Conservation (phyloP, 1,140 invertebrate genomes). For the Pemphigus obesinymphae region DNA sequence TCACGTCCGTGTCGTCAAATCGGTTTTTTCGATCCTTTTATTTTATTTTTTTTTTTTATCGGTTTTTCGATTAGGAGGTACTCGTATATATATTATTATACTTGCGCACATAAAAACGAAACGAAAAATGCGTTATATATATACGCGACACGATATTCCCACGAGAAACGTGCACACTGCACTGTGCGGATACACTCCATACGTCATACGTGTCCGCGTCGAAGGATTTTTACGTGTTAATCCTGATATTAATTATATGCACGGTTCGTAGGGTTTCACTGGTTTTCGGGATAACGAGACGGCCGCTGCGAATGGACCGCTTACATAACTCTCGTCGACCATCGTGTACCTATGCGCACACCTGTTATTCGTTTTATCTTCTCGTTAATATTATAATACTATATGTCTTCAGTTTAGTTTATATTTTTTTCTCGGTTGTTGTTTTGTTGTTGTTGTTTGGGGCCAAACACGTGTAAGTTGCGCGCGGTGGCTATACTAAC, state of each 20-base stretch:
- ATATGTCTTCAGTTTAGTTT: too few relatives aligned
- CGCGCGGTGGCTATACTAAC: neutral
- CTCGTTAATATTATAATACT: neutral
- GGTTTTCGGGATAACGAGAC: neutral
- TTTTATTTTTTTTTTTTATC: neutral
- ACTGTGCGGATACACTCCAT: neutral
- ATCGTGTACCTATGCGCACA: neutral
- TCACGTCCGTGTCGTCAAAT: conserved; percentile 19
- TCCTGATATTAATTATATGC: neutral
- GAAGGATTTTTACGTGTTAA: neutral
- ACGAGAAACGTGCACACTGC: neutral
- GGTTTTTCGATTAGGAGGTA: neutral
- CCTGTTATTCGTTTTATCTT: neutral
- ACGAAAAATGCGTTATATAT: neutral
- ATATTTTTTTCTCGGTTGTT: neutral
- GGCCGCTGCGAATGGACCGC: neutral
- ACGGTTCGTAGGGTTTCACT: neutral
- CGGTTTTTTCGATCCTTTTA: neutral
- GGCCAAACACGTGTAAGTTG: conserved; percentile 21
- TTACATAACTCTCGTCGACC: neutral
- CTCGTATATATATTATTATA: neutral
- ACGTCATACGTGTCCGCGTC: neutral
- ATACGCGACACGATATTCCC: neutral
- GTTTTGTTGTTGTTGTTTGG: neutral
- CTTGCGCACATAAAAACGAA: neutral